Evolutionary conservation across 2,888 invertebrate species (phyloP).

Genomic region (Chaetogeoica ovagalla): DNA sequence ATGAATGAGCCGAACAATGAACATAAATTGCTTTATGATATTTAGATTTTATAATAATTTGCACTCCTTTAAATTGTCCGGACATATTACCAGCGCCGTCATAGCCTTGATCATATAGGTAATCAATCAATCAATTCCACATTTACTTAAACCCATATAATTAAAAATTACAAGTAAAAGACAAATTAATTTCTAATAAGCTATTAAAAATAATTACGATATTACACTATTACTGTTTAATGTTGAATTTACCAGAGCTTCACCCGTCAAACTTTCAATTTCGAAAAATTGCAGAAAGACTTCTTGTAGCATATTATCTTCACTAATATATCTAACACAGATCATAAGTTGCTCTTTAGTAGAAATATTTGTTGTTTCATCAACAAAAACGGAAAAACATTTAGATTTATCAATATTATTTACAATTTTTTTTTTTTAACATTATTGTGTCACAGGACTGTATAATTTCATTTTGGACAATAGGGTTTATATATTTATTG

Average conservation of each 20-base stretch:
- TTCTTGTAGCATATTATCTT: background rate
- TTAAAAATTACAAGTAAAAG: no score
- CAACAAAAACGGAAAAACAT: slow-evolving; percentile 3
- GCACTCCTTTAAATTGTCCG: slow-evolving; percentile 5
- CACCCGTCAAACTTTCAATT: background rate
- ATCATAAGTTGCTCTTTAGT: slow-evolving; percentile 13
- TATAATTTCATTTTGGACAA: slow-evolving; percentile 9
- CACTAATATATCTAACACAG: slow-evolving; percentile 19
- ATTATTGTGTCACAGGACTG: background rate
- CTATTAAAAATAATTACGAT: background rate
- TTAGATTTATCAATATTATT: background rate
- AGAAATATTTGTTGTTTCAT: slow-evolving; percentile 8
- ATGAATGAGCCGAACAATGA: slow-evolving; percentile 13
- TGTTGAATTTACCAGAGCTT: background rate
- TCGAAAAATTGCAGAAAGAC: background rate
- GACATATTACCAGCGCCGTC: background rate
- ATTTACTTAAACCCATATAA: background rate
- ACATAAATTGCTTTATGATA: slow-evolving; percentile 1
- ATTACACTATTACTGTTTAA: slow-evolving; percentile 3
- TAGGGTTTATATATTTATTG: slow-evolving; percentile 1
- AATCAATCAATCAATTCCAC: slow-evolving; percentile 3
- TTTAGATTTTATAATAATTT: background rate
- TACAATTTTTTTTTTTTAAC: background rate
- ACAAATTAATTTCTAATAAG: background rate
- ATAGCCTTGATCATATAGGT: background rate